phyloP scores from a whole-genome alignment of 2,113 vertebrate species.

The Junco hyemalis region DNA sequence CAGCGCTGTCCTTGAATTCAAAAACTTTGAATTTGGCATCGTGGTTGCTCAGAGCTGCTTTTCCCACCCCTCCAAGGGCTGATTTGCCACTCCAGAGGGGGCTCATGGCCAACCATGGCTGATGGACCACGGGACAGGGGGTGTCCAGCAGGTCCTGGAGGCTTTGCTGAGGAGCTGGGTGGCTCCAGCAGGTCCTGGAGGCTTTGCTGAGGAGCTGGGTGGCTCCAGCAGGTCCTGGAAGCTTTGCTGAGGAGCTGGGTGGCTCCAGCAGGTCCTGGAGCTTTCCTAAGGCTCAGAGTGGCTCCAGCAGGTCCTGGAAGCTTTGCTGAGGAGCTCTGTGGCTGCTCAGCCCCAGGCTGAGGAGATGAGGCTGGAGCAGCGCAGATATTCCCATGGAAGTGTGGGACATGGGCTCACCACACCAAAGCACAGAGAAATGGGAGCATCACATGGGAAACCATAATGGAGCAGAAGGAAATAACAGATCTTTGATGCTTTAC shows the following conservation, averaged over 20 bases:
- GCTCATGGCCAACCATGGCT: neutral
- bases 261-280: too few species aligned
- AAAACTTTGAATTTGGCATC: neutral
- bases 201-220: too few species aligned
- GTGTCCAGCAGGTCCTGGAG: too few species aligned
- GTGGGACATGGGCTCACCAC: neutral
- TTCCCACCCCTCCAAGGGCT: neutral
- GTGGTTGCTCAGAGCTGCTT: accelerated
- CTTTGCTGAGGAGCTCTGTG: neutral
- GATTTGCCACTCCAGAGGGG: too few species aligned
- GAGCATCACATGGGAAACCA: neutral
- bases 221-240: too few species aligned
- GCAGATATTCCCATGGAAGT: neutral
- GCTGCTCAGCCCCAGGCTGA: neutral
- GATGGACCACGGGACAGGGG: neutral
- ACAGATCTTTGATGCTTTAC: neutral
- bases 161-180: too few species aligned
- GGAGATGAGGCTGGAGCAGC: neutral
- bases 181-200: too few species aligned
- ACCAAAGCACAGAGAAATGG: neutral
- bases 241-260: too few species aligned
- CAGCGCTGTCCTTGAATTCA: accelerated
- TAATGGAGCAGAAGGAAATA: accelerated
- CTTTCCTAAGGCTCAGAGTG: too few species aligned
- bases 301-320: too few species aligned